phyloP scores from a whole-genome alignment of 2,113 vertebrate genomes.

The Lanius ludovicianus region DNA sequence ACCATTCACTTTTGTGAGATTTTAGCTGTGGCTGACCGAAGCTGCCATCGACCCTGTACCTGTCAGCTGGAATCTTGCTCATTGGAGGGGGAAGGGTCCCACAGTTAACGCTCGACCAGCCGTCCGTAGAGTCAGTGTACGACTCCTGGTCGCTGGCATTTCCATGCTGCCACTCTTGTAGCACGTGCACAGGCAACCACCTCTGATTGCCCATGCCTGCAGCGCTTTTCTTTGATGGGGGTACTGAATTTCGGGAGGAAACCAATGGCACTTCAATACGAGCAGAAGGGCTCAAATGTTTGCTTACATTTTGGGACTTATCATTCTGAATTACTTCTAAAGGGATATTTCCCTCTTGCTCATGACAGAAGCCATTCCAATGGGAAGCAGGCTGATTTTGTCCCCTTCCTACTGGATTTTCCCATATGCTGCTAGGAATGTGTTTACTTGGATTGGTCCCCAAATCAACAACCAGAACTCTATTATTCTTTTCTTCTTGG shows the following conservation, averaged over 20 bases:
- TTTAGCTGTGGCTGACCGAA: conserved; percentile 76
- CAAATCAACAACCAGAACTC: conserved; percentile 91
- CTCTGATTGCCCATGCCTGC: conserved; percentile 71
- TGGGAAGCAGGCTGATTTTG: conserved; percentile 73
- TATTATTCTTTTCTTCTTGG: conserved; percentile 89
- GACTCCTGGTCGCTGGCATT: conserved; percentile 94
- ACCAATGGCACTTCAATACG: conserved; percentile 77
- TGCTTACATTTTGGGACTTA: conserved; percentile 74
- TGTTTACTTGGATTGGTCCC: conserved; percentile 83
- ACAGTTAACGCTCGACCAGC: conserved; percentile 96
- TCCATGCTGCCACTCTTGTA: conserved; percentile 90
- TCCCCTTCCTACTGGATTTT: conserved; percentile 75
- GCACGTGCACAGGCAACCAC: conserved; percentile 92
- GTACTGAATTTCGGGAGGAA: conserved; percentile 76
- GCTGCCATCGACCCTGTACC: conserved; percentile 87
- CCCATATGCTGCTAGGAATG: conserved; percentile 78
- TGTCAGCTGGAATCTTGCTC: conserved; percentile 96
- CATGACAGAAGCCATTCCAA: conserved; percentile 86
- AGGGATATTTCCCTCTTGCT: conserved; percentile 72
- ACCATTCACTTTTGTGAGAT: conserved; percentile 86
- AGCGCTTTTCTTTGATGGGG: conserved; percentile 75
- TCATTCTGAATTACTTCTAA: conserved; percentile 80
- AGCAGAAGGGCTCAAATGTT: conserved; percentile 73
- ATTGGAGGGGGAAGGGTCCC: conserved; percentile 96
- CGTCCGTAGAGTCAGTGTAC: conserved; percentile 93